Evolutionary conservation across 2,888 invertebrate species (phyloP).

Genomic region (Calephelis perditalis): DNA sequence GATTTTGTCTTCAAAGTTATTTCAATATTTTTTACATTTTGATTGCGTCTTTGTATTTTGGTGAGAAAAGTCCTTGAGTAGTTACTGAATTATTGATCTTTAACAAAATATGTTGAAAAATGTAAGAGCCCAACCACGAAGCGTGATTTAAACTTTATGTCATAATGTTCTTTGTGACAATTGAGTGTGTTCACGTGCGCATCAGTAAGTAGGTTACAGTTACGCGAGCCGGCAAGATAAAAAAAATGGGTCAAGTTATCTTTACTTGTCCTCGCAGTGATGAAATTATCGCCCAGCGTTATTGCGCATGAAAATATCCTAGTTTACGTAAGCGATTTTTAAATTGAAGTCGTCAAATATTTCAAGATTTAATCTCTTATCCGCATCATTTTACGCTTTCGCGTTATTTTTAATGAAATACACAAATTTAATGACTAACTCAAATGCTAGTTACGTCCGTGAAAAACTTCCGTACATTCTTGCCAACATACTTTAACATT

Average conservation of each 20-base stretch:
- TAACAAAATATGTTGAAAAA: too few relatives aligned
- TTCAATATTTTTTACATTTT: too few relatives aligned
- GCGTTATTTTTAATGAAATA: too few relatives aligned
- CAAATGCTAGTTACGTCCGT: conserved; percentile 1
- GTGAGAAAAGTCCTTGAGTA: too few relatives aligned
- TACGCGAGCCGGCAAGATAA: conserved; percentile 65
- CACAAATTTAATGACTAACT: too few relatives aligned
- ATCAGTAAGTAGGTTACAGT: conserved; percentile 67
- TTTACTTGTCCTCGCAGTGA: conserved; percentile 70
- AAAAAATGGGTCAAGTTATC: conserved; percentile 78
- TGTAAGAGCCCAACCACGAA: too few relatives aligned
- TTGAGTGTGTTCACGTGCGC: conserved; percentile 51
- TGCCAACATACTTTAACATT: neutral
- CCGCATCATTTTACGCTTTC: too few relatives aligned
- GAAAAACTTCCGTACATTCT: conserved; percentile 16
- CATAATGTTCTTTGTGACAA: conserved; percentile 31
- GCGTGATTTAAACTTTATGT: neutral
- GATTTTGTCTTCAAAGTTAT: too few relatives aligned
- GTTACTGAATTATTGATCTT: too few relatives aligned
- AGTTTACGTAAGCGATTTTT: conserved; percentile 50
- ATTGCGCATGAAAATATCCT: conserved; percentile 61
- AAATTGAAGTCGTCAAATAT: conserved; percentile 16
- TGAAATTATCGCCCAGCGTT: conserved; percentile 62
- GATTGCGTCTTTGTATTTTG: too few relatives aligned
- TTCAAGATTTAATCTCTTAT: too few relatives aligned